phyloP scores from a whole-genome alignment of 2,797 vertebrate species.

The Pelobates cultripes region DNA sequence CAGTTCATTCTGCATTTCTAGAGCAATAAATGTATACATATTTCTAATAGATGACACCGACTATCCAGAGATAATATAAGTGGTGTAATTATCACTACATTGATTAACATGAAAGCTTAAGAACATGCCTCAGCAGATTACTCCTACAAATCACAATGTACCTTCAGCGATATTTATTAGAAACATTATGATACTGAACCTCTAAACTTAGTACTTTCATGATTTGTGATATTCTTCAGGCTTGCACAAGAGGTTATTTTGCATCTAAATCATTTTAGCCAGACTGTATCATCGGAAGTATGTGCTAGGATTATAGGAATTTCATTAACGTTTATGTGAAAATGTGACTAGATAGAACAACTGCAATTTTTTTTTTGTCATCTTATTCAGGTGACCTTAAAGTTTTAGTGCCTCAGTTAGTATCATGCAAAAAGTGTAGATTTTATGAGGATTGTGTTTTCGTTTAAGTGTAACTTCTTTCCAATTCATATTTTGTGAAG shows the following conservation, averaged over 20 bases:
- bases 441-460: too few relatives aligned
- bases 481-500: too few relatives aligned
- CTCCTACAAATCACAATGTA: conserved; percentile 50
- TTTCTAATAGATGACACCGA: conserved; percentile 47
- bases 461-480: too few relatives aligned
- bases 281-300: conserved; percentile 27
- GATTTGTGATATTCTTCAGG: conserved; percentile 47
- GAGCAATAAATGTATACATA: conserved; percentile 53
- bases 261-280: conserved; percentile 24
- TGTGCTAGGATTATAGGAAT: conserved; percentile 5
- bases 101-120: conserved; percentile 52
- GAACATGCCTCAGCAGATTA: conserved; percentile 49
- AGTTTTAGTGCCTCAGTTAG: too few relatives aligned
- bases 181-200: conserved; percentile 50
- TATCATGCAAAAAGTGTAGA: too few relatives aligned
- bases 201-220: conserved; percentile 36
- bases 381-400: background rate
- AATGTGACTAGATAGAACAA: background rate
- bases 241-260: conserved; percentile 33
- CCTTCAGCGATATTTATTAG: conserved; percentile 50
- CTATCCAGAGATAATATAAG: conserved; percentile 54
- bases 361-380: background rate
- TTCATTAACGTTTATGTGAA: background rate
- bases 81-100: conserved; percentile 50
- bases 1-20: conserved; percentile 32